phyloP scores from a whole-genome alignment of 2,113 vertebrate species.

The Peromyscus polionotus region DNA sequence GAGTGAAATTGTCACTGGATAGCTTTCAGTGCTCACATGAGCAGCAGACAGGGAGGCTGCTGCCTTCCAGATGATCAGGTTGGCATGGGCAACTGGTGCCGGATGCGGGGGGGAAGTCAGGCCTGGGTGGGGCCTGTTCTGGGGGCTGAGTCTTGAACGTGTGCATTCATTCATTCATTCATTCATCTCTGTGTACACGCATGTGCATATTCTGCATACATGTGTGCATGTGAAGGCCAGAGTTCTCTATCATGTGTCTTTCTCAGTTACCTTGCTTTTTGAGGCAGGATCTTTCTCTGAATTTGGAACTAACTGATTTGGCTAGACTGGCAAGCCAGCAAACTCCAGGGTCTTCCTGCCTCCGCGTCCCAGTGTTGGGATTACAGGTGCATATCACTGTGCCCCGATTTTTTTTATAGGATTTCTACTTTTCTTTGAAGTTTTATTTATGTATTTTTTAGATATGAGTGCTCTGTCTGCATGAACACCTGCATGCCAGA shows the following conservation, averaged over 20 bases:
- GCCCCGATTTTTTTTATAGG: neutral
- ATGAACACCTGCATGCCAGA: too few relatives aligned
- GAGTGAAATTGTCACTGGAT: neutral
- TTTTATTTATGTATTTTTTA: too few relatives aligned
- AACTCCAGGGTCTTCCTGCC: neutral
- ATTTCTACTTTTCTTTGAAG: neutral
- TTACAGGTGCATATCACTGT: neutral
- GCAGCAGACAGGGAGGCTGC: neutral
- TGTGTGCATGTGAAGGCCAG: neutral
- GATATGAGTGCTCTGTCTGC: too few relatives aligned
- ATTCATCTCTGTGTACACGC: neutral
- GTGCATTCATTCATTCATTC: neutral
- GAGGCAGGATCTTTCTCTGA: neutral
- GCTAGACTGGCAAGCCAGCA: neutral
- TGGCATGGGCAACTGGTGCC: fast-evolving
- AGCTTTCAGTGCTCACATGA: neutral
- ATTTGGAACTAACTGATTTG: neutral
- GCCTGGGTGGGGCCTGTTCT: neutral
- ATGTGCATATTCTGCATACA: too few relatives aligned
- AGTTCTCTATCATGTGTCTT: neutral
- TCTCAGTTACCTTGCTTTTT: neutral
- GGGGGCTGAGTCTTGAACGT: neutral
- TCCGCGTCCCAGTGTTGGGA: neutral
- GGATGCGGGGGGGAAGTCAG: neutral
- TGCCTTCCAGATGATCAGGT: neutral